Evolutionary conservation across 2,113 vertebrate genomes (phyloP).

Genomic region (Corvus moneduloides): DNA sequence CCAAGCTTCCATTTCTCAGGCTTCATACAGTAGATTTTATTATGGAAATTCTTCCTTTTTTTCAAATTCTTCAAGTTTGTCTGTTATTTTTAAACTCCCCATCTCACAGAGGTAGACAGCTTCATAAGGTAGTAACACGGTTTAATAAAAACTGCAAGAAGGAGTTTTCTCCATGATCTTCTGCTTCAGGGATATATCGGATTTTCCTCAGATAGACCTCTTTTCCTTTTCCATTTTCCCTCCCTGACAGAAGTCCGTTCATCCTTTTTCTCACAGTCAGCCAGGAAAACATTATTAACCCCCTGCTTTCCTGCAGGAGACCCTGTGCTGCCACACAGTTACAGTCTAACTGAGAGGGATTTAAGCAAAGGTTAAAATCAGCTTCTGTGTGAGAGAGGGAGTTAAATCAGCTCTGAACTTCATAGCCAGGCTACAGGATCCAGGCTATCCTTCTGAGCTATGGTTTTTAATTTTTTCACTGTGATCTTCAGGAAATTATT

Average conservation of each 20-base stretch:
- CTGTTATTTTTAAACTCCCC: conserved; percentile 3
- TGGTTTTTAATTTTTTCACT: neutral
- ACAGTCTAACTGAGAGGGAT: neutral
- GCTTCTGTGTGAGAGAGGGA: neutral
- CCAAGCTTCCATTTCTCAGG: neutral
- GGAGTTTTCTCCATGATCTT: neutral
- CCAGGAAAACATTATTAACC: neutral
- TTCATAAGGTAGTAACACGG: neutral
- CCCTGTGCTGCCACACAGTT: neutral
- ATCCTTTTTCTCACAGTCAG: neutral
- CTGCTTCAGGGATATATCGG: neutral
- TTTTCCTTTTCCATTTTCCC: neutral
- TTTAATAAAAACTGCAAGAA: neutral
- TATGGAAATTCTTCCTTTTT: neutral
- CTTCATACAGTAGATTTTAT: conserved; percentile 8
- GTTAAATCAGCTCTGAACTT: neutral
- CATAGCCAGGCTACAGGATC: neutral
- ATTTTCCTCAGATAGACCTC: neutral
- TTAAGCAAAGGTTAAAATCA: neutral
- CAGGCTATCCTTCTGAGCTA: neutral
- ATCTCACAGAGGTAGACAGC: neutral
- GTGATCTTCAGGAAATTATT: neutral
- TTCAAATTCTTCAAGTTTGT: neutral
- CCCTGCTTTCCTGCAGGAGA: neutral
- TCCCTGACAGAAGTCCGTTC: neutral